Evolutionary conservation across 2,113 vertebrate species (phyloP), one percentile per base, ranked within the genome.

Genomic region (Monopterus albus): DNA sequence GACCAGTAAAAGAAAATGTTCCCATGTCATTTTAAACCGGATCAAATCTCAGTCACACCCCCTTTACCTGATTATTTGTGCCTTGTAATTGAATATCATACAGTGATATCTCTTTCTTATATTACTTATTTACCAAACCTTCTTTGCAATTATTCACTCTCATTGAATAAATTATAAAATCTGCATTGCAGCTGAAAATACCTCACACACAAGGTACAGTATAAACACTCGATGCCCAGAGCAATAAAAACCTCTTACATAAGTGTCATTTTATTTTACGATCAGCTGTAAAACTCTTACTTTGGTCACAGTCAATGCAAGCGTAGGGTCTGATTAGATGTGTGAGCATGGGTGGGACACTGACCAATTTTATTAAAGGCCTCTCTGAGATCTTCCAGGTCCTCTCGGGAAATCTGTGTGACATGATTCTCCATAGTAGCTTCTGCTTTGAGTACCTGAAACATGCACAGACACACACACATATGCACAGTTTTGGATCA

Each of bases 281-380:
- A 20, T 38, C 7, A 2, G 47, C 51, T 62, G 50, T 86, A 80
- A 89, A 90, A 53, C 17, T 68, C 10, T 59, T 1, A 58, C 59
- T 62, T 23, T 17, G 18, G 20, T 35, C 47, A 49, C n/a, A 36
- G 40, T 23, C 43, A 33, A 6, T 64, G 14, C 35, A 60, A 12
- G 6, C 13, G 11, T 1, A 49, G 6, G 40, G n/a, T n/a, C n/a
- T n/a, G n/a, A n/a, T 63, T 23, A 43, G 43, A 43, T 15, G 58
- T 64, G 45, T 31, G 17, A 52, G 28, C 35, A 47, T 52, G 31
- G 2, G 15, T 43, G 43, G 6, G 3, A 70, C 50, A 77, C 92
- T 83, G 12, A 99, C 98, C 98, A 51, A 99, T 97, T 93, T 95
- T 99, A 76, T 91, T 84, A 67, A 99, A 99, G 13, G 98, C 98